Percentiles rank a stretch among this genome's conserved stretches.
phyloP scores from a whole-genome alignment of 2,113 vertebrate species.

The Carettochelys insculpta region DNA sequence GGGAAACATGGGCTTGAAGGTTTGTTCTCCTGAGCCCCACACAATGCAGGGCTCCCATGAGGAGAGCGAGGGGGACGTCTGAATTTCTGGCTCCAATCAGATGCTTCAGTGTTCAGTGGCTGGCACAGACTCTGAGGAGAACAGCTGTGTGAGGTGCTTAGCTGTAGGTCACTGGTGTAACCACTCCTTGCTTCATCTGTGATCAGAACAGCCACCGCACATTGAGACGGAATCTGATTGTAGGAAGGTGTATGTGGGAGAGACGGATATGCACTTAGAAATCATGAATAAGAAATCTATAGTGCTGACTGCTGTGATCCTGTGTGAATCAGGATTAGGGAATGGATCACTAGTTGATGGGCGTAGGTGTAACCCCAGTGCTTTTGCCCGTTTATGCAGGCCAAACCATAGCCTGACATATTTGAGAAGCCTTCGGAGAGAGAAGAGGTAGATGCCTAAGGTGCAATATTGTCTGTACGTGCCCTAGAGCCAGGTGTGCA shows the following conservation, averaged over 20 bases:
- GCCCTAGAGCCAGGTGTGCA: background rate
- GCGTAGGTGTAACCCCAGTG: background rate
- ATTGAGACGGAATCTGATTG: fast-evolving
- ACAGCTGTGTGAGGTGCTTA: background rate
- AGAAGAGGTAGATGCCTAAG: background rate
- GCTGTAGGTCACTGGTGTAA: fast-evolving
- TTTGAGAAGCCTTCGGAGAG: background rate
- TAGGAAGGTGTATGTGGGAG: background rate
- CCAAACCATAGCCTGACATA: background rate
- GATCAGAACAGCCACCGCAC: background rate
- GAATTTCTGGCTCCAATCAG: background rate
- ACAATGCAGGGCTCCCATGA: fast-evolving
- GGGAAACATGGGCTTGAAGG: fast-evolving
- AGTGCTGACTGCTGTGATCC: background rate
- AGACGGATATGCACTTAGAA: background rate
- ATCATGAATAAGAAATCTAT: background rate
- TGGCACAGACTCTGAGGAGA: background rate
- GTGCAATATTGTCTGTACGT: background rate
- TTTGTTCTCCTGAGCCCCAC: fast-evolving
- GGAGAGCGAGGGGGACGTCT: fast-evolving
- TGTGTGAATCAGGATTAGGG: no score
- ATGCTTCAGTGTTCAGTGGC: background rate
- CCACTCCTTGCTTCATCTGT: background rate
- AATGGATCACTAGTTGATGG: no score
- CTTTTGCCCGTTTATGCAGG: background rate